Evolutionary conservation across 2,113 vertebrate genomes (phyloP), one percentile per base, ranked within the genome.

Genomic region (Bombycilla garrulus): DNA sequence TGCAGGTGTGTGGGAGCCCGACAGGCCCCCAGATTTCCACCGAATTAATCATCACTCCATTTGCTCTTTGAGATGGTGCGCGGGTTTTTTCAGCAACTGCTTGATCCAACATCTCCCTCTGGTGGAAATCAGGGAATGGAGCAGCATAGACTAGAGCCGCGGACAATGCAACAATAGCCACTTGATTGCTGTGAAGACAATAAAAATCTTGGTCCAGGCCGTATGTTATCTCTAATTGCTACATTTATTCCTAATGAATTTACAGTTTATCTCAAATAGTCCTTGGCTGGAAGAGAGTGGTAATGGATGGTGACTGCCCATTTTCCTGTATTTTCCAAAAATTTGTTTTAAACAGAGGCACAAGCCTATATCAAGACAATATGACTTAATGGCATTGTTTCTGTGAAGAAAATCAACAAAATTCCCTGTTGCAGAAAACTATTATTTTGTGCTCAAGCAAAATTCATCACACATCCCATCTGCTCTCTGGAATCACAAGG

Each of bases 41-140:
- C 4, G 38, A 57, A 18, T 8, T 66, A 25, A 73, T 35, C 40
- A 38, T 38, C 74, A 4, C 21, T 28, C 28, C 22, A 4, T 28
- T 51, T 28, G 22, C 50, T 13, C 15, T 33, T 62, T 7, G 53
- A 77, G 60, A 61, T 11, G 17, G 50, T 4, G 28, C 2, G 38
- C 1, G 8, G 11, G 20, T 11, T 50, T 47, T 51, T 33, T 6
- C 61, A 65, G 36, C 9, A 50, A 24, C 73, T 86, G 65, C 50
- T 76, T 77, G 81, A 88, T 96, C 78, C 86, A 96, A 97, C 62
- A 90, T 54, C 92, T 69, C 95, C 94, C 95, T 96, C 97, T 97
- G 51, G 83, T 94, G 97, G 97, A 65, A 36, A 44, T 28, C 0
- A 15, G 14, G 26, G 35, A 76, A 44, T 23, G 56, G n/a, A 67